These are phyloP conservation scores for Lutraria rhynchaena DNA, from an alignment of 1,140 invertebrate genomes.

Conservation along the genomic window DNA sequence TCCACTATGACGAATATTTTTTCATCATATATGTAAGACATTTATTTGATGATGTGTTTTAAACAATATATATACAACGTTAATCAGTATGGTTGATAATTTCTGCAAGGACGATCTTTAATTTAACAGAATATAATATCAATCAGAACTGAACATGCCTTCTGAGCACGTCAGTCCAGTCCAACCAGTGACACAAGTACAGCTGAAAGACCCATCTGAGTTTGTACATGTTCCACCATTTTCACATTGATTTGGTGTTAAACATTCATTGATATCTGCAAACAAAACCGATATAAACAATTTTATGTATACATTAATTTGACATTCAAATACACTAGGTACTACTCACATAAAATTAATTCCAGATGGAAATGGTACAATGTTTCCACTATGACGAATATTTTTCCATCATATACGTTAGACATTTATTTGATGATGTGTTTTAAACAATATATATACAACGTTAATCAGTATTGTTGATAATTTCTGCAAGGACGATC, in stretches of 20 bases:
- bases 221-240: conserved; percentile 58
- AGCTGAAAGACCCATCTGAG: neutral
- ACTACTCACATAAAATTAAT: no score
- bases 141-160: no score
- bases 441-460: conserved; percentile 16
- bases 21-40: conserved; percentile 30
- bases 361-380: conserved; percentile 83
- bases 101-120: neutral
- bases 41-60: neutral
- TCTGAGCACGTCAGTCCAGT: neutral
- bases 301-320: no score
- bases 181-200: conserved; percentile 20
- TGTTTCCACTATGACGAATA: conserved; percentile 28
- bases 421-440: conserved; percentile 1
- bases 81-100: conserved; percentile 1
- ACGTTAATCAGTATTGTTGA: neutral
- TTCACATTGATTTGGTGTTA: neutral
- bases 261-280: conserved; percentile 41
- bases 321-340: no score
- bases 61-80: neutral
- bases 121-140: no score
- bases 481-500: conserved; percentile 1
- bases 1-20: conserved; percentile 43
- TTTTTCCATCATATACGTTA: conserved; percentile 47
- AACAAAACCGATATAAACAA: no score